Percentiles rank a stretch among this genome's conserved stretches.
These are phyloP conservation scores for Eira barbara DNA, from an alignment of 2,113 vertebrate species.

Conservation along the genomic window DNA sequence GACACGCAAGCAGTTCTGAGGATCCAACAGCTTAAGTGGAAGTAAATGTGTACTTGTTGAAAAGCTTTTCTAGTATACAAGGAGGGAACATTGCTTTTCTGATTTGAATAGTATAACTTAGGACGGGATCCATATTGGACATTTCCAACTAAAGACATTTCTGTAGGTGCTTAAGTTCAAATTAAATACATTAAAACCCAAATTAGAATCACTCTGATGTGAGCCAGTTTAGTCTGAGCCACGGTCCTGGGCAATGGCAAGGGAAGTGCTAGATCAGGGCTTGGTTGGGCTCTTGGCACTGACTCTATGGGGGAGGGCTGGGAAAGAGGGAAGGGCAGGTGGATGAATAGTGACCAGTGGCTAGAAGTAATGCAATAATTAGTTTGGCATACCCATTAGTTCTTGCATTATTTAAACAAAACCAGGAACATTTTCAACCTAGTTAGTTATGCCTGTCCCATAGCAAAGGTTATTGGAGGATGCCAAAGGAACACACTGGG, in stretches of 20 bases:
- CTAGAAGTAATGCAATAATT: constrained; percentile 80
- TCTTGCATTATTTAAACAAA: constrained; percentile 75
- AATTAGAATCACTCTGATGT: constrained; percentile 79
- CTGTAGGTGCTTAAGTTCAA: constrained; percentile 75
- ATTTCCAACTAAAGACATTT: constrained; percentile 68
- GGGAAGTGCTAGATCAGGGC: constrained; percentile 69
- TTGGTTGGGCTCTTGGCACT: constrained; percentile 66
- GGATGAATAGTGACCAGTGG: constrained; percentile 64
- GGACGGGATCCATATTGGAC: constrained; percentile 50
- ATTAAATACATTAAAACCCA: constrained; percentile 77
- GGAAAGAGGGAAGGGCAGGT: neutral
- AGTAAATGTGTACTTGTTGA: neutral
- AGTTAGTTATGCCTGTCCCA: constrained; percentile 54
- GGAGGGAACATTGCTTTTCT: constrained; percentile 17
- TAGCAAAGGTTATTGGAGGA: constrained; percentile 58
- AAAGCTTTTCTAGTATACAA: neutral
- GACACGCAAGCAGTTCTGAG: constrained; percentile 14
- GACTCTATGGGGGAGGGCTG: constrained; percentile 9
- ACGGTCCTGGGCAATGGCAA: constrained; percentile 68
- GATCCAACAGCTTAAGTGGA: neutral
- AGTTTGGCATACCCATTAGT: constrained; percentile 58
- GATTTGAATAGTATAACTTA: constrained; percentile 41
- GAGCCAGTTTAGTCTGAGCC: constrained; percentile 71
- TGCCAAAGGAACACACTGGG: constrained; percentile 55
- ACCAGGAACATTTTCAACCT: constrained; percentile 60